Evolutionary conservation across 2,113 vertebrate species (phyloP).

Genomic region (Nematolebias whitei): DNA sequence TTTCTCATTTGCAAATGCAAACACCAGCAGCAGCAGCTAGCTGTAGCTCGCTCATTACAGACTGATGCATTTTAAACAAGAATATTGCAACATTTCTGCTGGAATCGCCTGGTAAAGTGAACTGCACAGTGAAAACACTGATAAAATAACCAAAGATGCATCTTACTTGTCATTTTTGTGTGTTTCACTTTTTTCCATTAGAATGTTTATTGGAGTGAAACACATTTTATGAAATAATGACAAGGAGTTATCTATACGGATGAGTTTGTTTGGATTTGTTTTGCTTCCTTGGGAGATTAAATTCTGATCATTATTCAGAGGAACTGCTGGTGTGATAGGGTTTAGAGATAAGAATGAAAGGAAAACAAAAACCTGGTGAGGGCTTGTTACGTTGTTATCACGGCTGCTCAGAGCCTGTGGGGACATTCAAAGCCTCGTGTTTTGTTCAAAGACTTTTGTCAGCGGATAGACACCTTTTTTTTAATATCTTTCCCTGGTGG

Average conservation of each 20-base stretch:
- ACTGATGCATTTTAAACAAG: no score
- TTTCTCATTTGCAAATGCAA: no score
- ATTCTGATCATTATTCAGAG: conserved; percentile 35
- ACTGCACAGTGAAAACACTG: not conserved
- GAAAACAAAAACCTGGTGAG: conserved; percentile 37
- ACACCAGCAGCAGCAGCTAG: no score
- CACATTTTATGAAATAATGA: conserved; percentile 13
- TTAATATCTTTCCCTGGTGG: conserved; percentile 45
- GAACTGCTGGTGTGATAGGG: conserved; percentile 10
- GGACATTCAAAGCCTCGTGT: conserved; percentile 23
- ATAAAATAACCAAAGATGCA: not conserved
- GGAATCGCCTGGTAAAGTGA: no score
- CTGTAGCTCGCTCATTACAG: no score
- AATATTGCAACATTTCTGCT: no score
- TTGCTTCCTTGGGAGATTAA: conserved; percentile 28
- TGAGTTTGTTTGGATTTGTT: conserved; percentile 33
- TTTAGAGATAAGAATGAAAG: conserved; percentile 26
- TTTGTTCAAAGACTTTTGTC: conserved; percentile 32
- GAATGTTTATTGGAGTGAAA: conserved; percentile 7
- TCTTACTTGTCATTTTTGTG: not conserved
- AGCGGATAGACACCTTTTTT: conserved; percentile 26
- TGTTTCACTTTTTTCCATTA: conserved; percentile 3
- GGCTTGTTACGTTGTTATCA: conserved; percentile 44
- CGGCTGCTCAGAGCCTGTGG: conserved; percentile 16
- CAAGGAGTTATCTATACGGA: conserved; percentile 13